Evolutionary conservation across 2,113 vertebrate species (phyloP), one percentile per base, ranked within the genome.

Genomic region (Microtus richardsoni): DNA sequence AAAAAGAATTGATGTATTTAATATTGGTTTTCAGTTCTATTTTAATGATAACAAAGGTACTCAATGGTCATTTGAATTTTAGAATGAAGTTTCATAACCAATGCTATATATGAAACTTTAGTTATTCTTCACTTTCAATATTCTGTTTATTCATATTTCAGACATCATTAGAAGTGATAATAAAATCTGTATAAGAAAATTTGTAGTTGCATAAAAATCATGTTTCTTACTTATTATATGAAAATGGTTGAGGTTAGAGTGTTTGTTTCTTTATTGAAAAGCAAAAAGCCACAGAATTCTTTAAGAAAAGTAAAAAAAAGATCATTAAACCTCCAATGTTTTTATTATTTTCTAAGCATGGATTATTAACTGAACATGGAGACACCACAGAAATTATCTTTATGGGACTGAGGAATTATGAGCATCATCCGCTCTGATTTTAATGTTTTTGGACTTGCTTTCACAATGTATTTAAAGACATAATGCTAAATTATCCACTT

Each of bases 261-360:
- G 73, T 24, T 22, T 89, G 26, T 91, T 90, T 88, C 3, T 10
- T 66, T 7, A 2, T 28, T 41, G 12, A 88, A 79, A 91, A 73
- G 16, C 30, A 79, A 28, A 80, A 54, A 66, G 3, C 58, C 4
- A 78, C 17, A 4, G 10, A 78, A n/a, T 88, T 66, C 30, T 83
- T 85, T 97, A 19, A 93, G 41, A 83, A 86, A 39, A 70, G 66
- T 68, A 39, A 87, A 74, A 47, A 52, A 89, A 80, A 4, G 66
- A 62, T 52, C 3, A 41, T 30, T 64, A 64, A 89, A 52, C 84
- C 14, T 0, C 5, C 84, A 78, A 80, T 62, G 30, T 4, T 44
- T 19, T 3, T 33, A 36, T 33, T 66, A 66, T 66, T 66, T 66
- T 64, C 24, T 66, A 83, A 22, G 28, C 8, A 12, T 66, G 54